Conservation (phyloP, 2,797 vertebrate species). For the Megalops cyprinoides region DNA sequence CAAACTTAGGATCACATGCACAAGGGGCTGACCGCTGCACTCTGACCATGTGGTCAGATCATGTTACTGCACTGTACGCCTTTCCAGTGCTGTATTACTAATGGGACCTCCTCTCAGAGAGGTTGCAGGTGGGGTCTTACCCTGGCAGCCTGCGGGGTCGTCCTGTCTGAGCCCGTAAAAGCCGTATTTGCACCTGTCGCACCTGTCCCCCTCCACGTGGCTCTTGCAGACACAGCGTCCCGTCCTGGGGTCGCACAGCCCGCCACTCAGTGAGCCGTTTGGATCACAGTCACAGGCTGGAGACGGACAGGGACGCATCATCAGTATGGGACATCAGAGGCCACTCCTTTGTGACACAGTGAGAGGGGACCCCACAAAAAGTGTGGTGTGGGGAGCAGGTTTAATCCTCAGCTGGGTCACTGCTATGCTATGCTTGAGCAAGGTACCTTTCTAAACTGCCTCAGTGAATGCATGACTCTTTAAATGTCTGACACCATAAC, state of each 20-base stretch:
- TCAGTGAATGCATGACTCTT: too few species aligned
- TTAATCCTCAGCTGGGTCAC: not conserved
- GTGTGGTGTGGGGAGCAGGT: too few species aligned
- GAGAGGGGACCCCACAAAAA: constrained; percentile 23
- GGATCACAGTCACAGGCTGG: constrained; percentile 83
- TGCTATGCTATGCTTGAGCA: too few species aligned
- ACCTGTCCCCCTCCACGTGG: constrained; percentile 80
- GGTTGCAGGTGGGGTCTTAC: constrained; percentile 59
- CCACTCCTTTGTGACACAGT: not conserved
- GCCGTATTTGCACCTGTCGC: constrained; percentile 77
- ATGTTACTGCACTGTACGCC: not conserved
- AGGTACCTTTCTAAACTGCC: too few species aligned
- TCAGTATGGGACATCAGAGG: not conserved
- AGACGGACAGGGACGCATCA: constrained; percentile 15
- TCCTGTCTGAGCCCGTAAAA: constrained; percentile 72
- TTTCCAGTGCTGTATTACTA: not conserved
- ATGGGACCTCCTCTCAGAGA: not conserved
- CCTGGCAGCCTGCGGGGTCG: constrained; percentile 75
- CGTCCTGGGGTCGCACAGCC: constrained; percentile 71
- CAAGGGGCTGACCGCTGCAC: not conserved
- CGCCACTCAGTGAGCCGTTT: constrained; percentile 64
- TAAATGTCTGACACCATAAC: too few species aligned
- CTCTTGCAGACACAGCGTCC: constrained; percentile 81
- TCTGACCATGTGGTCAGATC: not conserved
- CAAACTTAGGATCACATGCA: not conserved